A percentile compares a stretch with the other conserved stretches of the same genome.
These are phyloP conservation scores for Rhincodon typus DNA, from an alignment of 2,797 vertebrate genomes.

Conservation along the genomic window DNA sequence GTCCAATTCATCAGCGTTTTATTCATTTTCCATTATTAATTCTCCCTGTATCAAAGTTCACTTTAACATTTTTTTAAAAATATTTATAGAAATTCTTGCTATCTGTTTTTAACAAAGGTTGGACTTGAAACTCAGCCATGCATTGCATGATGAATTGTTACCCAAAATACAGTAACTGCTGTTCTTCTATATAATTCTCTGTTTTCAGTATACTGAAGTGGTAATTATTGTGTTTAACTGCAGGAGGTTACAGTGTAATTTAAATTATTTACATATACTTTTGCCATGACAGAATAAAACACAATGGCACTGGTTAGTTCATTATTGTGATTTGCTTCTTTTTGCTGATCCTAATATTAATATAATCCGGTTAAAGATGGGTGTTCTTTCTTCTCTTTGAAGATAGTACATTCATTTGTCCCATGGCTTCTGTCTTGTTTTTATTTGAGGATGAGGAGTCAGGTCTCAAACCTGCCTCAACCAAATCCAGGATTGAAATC, in stretches of 20 bases:
- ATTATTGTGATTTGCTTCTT: not conserved
- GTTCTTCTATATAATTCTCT: not conserved
- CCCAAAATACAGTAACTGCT: not conserved
- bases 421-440: not conserved
- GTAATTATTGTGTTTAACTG: not conserved
- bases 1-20: too few relatives aligned
- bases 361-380: not conserved
- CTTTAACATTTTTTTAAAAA: too few relatives aligned
- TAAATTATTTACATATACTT: not conserved
- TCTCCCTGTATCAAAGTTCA: too few relatives aligned
- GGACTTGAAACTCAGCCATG: not conserved
- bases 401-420: not conserved
- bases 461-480: too few relatives aligned
- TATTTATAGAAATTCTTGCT: too few relatives aligned
- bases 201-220: not conserved
- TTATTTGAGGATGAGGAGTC: not conserved
- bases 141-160: not conserved
- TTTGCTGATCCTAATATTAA: not conserved
- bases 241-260: not conserved
- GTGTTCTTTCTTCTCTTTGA: not conserved
- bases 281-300: not conserved
- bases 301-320: not conserved
- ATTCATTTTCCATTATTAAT: too few relatives aligned
- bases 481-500: too few relatives aligned
- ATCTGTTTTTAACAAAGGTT: not conserved